Percentiles rank a stretch among this genome's conserved stretches.
phyloP scores from a whole-genome alignment of 2,113 vertebrate species.

The Gorsachius goisagi region DNA sequence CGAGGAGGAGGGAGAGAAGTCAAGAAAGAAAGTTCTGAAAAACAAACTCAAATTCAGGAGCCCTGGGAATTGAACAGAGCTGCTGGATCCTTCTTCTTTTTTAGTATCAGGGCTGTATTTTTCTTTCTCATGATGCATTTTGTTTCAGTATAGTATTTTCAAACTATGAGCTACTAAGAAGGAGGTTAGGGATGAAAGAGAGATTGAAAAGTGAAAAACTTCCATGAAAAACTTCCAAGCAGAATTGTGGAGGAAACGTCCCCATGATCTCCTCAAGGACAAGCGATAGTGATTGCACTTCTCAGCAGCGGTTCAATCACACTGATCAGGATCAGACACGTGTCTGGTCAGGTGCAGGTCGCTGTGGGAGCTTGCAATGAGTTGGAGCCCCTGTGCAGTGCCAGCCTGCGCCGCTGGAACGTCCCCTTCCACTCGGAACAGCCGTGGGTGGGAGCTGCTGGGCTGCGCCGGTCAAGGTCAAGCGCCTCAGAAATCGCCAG shows the following conservation, averaged over 20 bases:
- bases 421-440: neutral
- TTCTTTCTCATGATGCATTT: neutral
- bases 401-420: fast-evolving
- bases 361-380: neutral
- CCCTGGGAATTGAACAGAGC: neutral
- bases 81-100: neutral
- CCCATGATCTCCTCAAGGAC: neutral
- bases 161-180: neutral
- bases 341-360: neutral
- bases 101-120: neutral
- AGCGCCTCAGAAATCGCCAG: neutral
- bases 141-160: neutral
- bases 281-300: neutral
- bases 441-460: neutral
- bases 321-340: neutral
- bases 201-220: neutral
- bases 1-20: neutral
- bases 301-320: neutral
- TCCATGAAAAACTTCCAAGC: neutral
- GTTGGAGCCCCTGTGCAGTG: neutral
- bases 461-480: neutral
- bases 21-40: neutral
- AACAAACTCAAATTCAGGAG: neutral
- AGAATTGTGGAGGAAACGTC: neutral
- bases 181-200: neutral